Conservation (phyloP, 2,888 invertebrate species). For the Asteroscopus sphinx region DNA sequence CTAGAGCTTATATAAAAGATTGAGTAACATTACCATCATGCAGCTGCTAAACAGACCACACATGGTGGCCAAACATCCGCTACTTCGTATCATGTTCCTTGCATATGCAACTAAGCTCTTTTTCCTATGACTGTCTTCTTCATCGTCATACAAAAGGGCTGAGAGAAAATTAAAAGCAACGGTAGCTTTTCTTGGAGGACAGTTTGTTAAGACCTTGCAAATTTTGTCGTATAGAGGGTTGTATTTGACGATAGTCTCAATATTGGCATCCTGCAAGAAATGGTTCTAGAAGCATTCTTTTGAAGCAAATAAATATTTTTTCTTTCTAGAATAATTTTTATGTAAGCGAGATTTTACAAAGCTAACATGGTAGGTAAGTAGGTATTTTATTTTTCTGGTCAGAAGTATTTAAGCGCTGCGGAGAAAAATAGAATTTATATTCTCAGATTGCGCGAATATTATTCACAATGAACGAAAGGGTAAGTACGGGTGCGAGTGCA, state of each 20-base stretch:
- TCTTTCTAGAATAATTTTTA: too few species aligned
- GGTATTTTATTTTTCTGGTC: too few species aligned
- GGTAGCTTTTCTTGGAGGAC: conserved; percentile 65
- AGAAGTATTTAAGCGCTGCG: too few species aligned
- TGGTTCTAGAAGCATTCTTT: too few species aligned
- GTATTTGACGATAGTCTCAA: conserved; percentile 69
- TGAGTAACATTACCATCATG: conserved; percentile 78
- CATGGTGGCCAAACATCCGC: conserved; percentile 79
- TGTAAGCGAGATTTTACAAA: too few species aligned
- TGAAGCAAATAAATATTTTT: too few species aligned
- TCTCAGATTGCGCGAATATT: too few species aligned
- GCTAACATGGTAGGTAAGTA: too few species aligned
- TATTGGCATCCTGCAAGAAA: conserved; percentile 65
- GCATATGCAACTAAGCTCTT: conserved; percentile 66
- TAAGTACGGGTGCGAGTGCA: too few species aligned
- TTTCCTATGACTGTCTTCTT: conserved; percentile 56
- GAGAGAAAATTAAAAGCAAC: conserved; percentile 75
- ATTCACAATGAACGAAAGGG: too few species aligned
- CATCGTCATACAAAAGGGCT: conserved; percentile 66
- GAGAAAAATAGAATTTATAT: too few species aligned
- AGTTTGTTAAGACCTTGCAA: conserved; percentile 62
- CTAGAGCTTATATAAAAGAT: too few species aligned
- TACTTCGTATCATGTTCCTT: conserved; percentile 74
- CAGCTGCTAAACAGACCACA: conserved; percentile 70
- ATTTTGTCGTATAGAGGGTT: conserved; percentile 74